A percentile compares a stretch with the other conserved stretches of the same genome.
These are phyloP conservation scores for Crotalus horridus DNA, from an alignment of 2,113 vertebrate species.

Conservation along the genomic window DNA sequence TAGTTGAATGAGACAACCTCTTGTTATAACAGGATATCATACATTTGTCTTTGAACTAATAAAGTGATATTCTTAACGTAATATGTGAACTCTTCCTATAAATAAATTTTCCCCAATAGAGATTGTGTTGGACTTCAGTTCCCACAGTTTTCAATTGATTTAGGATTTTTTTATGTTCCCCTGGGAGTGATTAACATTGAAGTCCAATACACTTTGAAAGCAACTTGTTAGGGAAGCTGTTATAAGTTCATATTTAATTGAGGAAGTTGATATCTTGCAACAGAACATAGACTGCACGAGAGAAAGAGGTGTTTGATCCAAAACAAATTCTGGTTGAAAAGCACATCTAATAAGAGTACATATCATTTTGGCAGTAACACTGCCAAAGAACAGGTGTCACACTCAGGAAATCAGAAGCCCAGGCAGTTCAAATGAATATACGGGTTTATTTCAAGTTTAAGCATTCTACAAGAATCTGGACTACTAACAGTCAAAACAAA, in stretches of 20 bases:
- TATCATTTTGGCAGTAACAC: not conserved
- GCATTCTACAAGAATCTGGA: not conserved
- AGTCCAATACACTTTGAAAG: not conserved
- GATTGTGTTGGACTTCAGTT: not conserved
- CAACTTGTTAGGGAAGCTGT: not conserved
- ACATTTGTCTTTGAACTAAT: not conserved
- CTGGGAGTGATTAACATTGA: not conserved
- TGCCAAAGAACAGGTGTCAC: not conserved
- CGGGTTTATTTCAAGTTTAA: not conserved
- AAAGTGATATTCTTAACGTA: not conserved
- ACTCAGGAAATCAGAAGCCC: not conserved
- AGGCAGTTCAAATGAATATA: not conserved
- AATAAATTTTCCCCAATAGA: not conserved
- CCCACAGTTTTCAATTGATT: not conserved
- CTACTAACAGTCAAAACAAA: not conserved
- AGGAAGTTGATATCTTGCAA: not conserved
- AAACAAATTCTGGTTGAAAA: not conserved
- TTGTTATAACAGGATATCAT: not conserved
- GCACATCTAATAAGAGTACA: not conserved
- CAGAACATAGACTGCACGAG: not conserved
- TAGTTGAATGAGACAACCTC: not conserved
- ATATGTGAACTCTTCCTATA: not conserved
- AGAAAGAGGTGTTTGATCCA: not conserved
- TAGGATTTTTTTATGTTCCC: not conserved
- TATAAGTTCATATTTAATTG: not conserved